phyloP scores from a whole-genome alignment of 1,140 invertebrate genomes.

The Helicoverpa armigera region DNA sequence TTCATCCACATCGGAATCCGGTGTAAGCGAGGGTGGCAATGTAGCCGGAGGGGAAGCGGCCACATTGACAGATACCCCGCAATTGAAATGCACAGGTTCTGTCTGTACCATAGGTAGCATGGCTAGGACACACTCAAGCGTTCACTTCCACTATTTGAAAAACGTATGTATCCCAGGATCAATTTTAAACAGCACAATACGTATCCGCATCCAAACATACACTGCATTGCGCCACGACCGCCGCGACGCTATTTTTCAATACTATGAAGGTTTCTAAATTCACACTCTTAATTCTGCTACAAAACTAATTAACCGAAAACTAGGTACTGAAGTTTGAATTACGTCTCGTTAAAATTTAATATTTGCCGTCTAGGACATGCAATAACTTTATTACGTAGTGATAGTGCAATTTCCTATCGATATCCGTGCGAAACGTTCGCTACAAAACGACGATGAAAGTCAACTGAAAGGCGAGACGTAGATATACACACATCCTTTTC shows the following conservation, averaged over 20 bases:
- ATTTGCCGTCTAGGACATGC: conserved; percentile 64
- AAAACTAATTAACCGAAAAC: conserved; percentile 26
- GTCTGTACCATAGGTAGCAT: conserved; percentile 83
- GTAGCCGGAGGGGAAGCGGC: conserved; percentile 70
- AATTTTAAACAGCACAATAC: conserved; percentile 74
- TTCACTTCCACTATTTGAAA: conserved; percentile 70
- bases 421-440: conserved; percentile 84
- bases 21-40: conserved; percentile 76
- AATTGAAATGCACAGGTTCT: conserved; percentile 78
- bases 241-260: conserved; percentile 75
- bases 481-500: conserved; percentile 85
- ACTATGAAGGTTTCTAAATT: conserved; percentile 58
- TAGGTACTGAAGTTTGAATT: conserved; percentile 3
- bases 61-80: conserved; percentile 72
- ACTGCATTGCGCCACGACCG: conserved; percentile 84
- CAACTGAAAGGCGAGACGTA: conserved; percentile 86
- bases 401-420: conserved; percentile 83
- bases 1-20: conserved; percentile 80
- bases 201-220: conserved; percentile 82
- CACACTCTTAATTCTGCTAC: conserved; percentile 39
- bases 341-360: conserved; percentile 57
- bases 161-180: conserved; percentile 66
- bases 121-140: conserved; percentile 70
- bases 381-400: conserved; percentile 82
- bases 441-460: conserved; percentile 85